Percentiles rank a stretch among this genome's conserved stretches.
Evolutionary conservation across 1,140 invertebrate genomes (phyloP).

Genomic region (Mycetomoellerius zeteki): DNA sequence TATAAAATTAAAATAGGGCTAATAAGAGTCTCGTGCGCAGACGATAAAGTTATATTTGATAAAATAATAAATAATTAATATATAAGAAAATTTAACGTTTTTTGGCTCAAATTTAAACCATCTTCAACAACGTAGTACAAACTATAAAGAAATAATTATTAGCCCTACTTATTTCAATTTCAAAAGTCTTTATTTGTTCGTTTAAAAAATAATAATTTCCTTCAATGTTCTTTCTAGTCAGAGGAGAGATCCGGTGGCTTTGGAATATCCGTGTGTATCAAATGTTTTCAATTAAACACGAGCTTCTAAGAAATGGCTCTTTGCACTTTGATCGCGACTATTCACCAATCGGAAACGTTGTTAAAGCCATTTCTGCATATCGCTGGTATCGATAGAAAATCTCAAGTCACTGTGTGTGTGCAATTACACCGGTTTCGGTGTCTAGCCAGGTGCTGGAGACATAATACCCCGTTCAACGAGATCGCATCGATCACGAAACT

Average conservation of each 20-base stretch:
- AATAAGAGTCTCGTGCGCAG: no score
- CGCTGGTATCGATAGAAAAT: neutral
- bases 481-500: constrained; percentile 57
- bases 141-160: no score
- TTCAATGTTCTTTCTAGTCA: neutral
- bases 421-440: constrained; percentile 42
- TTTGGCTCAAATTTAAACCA: no score
- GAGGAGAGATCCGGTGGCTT: neutral
- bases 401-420: neutral
- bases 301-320: neutral
- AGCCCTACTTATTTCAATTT: no score
- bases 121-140: no score
- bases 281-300: neutral
- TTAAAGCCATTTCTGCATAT: neutral
- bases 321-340: neutral
- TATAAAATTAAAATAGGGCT: no score
- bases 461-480: constrained; percentile 55
- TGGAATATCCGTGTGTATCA: neutral
- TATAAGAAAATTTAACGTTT: no score
- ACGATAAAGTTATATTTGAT: no score
- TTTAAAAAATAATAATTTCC: neutral
- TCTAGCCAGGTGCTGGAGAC: neutral
- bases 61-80: no score
- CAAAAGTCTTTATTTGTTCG: no score
- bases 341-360: constrained; percentile 13